Percentiles rank a stretch among this genome's conserved stretches.
Evolutionary conservation across 2,888 invertebrate species (phyloP).

Genomic region (Allygus modestus): DNA sequence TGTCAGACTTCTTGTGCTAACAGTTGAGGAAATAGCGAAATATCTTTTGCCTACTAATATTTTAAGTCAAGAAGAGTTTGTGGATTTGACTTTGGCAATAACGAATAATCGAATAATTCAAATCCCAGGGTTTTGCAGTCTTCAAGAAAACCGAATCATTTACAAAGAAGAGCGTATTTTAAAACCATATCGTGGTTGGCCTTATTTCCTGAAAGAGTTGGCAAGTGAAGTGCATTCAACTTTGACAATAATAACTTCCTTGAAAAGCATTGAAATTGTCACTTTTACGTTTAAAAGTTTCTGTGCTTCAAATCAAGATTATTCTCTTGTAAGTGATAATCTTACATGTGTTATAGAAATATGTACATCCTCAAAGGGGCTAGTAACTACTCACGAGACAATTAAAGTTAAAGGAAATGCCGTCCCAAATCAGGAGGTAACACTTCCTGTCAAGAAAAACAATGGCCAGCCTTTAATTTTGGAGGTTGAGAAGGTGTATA

Average conservation of each 20-base stretch:
- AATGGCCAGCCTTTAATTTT: neutral
- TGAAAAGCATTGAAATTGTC: neutral
- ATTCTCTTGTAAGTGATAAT: neutral
- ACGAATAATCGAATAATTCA: neutral
- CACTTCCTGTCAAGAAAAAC: neutral
- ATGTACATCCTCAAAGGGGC: neutral
- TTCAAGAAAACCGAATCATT: neutral
- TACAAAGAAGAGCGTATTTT: neutral
- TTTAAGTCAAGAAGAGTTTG: neutral
- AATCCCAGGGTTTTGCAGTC: neutral
- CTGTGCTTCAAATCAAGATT: neutral
- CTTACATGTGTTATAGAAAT: neutral
- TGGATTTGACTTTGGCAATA: neutral
- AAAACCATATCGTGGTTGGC: too few relatives aligned
- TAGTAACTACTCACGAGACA: neutral
- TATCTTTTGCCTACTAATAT: neutral
- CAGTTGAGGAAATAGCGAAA: neutral
- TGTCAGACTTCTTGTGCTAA: neutral
- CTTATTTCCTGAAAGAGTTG: too few relatives aligned
- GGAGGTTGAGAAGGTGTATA: neutral
- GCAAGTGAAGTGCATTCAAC: neutral
- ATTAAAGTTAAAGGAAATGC: neutral
- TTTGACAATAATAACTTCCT: neutral
- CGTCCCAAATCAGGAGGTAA: neutral
- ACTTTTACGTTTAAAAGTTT: neutral